Conservation (phyloP, 2,888 invertebrate genomes). For the Amblyjoppa proteus region DNA sequence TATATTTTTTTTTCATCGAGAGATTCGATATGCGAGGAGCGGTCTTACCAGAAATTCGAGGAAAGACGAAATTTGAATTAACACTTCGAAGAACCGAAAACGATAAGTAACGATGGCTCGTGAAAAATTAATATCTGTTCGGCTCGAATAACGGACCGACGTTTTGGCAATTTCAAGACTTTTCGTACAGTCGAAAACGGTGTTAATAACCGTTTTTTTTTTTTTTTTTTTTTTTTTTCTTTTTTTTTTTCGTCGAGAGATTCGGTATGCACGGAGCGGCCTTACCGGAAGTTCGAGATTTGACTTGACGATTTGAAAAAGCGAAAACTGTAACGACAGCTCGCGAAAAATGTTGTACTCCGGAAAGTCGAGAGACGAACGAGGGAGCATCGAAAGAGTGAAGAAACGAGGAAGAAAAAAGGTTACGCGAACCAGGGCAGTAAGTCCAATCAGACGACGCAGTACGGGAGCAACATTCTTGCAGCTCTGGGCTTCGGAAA, state of each 20-base stretch:
- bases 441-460: slow-evolving; percentile 62
- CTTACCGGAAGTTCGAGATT: neutral
- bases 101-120: neutral
- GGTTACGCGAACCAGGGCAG: slow-evolving; percentile 54
- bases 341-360: neutral
- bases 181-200: neutral
- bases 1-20: neutral
- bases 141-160: neutral
- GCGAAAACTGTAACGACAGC: neutral
- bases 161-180: neutral
- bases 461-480: slow-evolving; percentile 68
- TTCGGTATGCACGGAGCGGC: neutral
- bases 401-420: slow-evolving; percentile 20
- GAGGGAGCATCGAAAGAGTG: neutral
- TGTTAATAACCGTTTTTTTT: neutral
- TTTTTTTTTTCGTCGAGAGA: neutral
- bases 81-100: neutral
- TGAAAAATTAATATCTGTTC: neutral
- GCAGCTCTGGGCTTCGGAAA: slow-evolving; percentile 32
- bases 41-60: neutral
- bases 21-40: neutral
- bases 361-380: slow-evolving; percentile 26
- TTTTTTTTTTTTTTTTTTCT: neutral
- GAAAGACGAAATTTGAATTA: neutral
- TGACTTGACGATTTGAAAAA: neutral